These are phyloP conservation scores for Agrilus cyanescens DNA, from an alignment of 2,888 invertebrate genomes.

Conservation along the genomic window DNA sequence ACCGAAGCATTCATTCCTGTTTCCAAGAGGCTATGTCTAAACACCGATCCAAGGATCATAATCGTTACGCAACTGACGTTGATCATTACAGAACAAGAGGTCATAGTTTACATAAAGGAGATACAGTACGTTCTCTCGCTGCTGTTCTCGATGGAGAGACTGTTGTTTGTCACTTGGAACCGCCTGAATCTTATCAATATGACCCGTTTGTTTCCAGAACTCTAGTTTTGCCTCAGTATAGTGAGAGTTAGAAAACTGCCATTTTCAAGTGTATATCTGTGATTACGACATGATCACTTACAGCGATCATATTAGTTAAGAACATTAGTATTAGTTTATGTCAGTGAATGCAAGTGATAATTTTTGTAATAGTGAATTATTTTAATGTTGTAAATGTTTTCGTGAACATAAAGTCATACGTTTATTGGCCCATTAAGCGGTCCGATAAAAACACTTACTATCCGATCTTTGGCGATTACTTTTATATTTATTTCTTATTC, in stretches of 20 bases:
- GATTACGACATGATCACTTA: constrained; percentile 36
- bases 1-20: constrained; percentile 35
- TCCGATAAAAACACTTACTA: background rate
- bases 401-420: constrained; percentile 26
- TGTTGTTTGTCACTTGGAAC: constrained; percentile 77
- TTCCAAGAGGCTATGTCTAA: constrained; percentile 28
- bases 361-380: constrained; percentile 36
- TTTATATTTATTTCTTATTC: constrained; percentile 1
- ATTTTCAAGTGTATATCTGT: constrained; percentile 40
- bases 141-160: constrained; percentile 78
- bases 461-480: background rate
- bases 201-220: constrained; percentile 43
- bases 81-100: constrained; percentile 40
- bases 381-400: constrained; percentile 34
- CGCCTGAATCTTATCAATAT: constrained; percentile 41
- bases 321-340: constrained; percentile 32
- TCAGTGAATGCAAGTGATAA: constrained; percentile 36
- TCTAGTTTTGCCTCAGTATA: constrained; percentile 47
- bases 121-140: constrained; percentile 50
- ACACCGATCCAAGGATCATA: constrained; percentile 30
- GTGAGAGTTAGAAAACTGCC: constrained; percentile 45
- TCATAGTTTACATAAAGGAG: constrained; percentile 44
- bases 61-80: constrained; percentile 39
- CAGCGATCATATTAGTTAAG: constrained; percentile 28
- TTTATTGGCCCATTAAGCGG: constrained; percentile 1